Evolutionary conservation across 2,888 invertebrate genomes (phyloP).

Genomic region (Onthophagus sagittarius): DNA sequence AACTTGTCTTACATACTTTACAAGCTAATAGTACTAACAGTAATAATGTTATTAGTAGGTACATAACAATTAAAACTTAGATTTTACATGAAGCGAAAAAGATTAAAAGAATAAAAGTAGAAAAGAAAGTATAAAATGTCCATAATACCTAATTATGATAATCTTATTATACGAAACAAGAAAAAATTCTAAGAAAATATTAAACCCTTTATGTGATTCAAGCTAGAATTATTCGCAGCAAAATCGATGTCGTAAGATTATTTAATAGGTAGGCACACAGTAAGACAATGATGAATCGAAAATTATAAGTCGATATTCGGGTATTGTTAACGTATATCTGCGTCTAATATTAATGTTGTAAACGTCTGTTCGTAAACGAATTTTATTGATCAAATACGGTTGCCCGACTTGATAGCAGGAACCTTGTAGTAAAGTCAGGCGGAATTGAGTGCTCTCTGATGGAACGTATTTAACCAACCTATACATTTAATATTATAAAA

Average conservation of each 20-base stretch:
- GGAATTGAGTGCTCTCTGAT: not conserved
- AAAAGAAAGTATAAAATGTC: too few species aligned
- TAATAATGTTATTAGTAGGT: too few species aligned
- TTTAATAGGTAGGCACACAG: conserved; percentile 2
- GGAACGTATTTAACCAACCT: not conserved
- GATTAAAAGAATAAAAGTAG: too few species aligned
- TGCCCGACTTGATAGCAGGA: not conserved
- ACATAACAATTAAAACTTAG: too few species aligned
- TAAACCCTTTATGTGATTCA: too few species aligned
- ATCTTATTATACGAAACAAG: too few species aligned
- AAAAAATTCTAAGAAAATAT: too few species aligned
- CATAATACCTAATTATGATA: too few species aligned
- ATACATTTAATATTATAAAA: not conserved
- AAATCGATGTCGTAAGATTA: not conserved
- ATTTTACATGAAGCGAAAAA: too few species aligned
- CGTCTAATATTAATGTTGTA: not conserved
- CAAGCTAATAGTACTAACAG: too few species aligned
- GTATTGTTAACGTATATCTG: conserved; percentile 4
- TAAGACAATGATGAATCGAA: not conserved
- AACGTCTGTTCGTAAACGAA: not conserved
- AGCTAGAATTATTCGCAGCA: too few species aligned
- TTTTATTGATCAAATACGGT: conserved; percentile 6
- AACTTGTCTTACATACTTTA: too few species aligned
- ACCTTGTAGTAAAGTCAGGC: not conserved
- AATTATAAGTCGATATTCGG: not conserved